Evolutionary conservation across 2,113 vertebrate genomes (phyloP), one percentile per base, ranked within the genome.

Genomic region (Crocuta crocuta): DNA sequence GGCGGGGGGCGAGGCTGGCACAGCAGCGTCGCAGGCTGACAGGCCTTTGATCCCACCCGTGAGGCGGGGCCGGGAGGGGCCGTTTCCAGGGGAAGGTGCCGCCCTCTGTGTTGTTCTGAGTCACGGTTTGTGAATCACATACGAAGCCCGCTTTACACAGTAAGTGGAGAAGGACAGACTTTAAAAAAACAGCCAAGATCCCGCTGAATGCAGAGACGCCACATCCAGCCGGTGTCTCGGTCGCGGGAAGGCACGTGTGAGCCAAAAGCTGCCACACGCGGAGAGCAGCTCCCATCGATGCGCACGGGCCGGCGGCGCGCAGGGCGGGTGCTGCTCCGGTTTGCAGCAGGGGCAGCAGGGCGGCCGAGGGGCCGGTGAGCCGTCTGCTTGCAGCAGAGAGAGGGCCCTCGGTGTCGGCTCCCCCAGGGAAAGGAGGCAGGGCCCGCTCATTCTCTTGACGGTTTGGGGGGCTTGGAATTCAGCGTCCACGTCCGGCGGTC

Each of bases 251-350:
- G 0, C 10, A 0, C 1, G 3, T 23, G 93, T 21, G 6, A 4
- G 39, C 58, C 19, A 9, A 17, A 13, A 33, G 63, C 28, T 4
- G 43, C 39, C 39, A 26, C 66, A 5, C 50, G 10, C 39, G 53
- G 7, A 15, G n/a, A 35, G 8, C 26, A 35, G 17, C 7, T 31
- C 45, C 24, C 39, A 24, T 28, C 13, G 16, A 63, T 12, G 16
- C 5, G 12, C 61, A 2, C 66, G 61, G 66, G 7, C 70, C 73
- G 35, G 9, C 17, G 16, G 11, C 13, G 61, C 82, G 53, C 23
- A 7, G 43, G 33, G 63, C 24, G 0, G 0, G 0, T 3, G 0
- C 35, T n/a, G 68, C 76, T 21, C 16, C 33, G 3, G 1, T 23
- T 13, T 7, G 33, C 66, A 2, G 23, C 94, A 0, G 10, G 23